Evolutionary conservation across 2,113 vertebrate genomes (phyloP).

Genomic region (Gadus macrocephalus): DNA sequence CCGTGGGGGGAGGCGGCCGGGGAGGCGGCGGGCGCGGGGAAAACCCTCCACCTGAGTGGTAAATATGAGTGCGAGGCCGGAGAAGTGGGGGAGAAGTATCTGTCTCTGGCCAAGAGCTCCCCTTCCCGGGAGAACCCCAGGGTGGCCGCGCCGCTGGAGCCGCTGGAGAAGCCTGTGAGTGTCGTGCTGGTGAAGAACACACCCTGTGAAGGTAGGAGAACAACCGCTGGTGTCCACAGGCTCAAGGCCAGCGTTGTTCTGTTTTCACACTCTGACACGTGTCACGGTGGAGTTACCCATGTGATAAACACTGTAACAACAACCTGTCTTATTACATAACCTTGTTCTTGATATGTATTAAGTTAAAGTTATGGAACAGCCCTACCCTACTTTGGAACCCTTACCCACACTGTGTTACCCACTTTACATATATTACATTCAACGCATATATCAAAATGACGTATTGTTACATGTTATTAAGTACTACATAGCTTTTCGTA

Average conservation of each 20-base stretch:
- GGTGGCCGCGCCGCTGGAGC: slow-evolving; percentile 49
- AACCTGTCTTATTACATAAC: too few relatives aligned
- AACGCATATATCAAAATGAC: too few relatives aligned
- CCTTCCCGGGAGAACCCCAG: slow-evolving; percentile 48
- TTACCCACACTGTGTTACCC: too few relatives aligned
- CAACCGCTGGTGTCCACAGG: background rate
- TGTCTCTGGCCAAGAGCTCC: slow-evolving; percentile 56
- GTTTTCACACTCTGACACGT: background rate
- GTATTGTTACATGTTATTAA: too few relatives aligned
- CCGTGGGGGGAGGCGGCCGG: slow-evolving; percentile 64
- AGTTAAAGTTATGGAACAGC: too few relatives aligned
- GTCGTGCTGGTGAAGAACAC: slow-evolving; percentile 86
- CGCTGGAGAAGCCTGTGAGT: slow-evolving; percentile 72
- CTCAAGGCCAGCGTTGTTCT: background rate
- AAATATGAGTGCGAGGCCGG: slow-evolving; percentile 40
- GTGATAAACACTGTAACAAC: too few relatives aligned
- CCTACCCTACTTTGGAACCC: too few relatives aligned
- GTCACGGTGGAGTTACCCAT: too few relatives aligned
- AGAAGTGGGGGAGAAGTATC: slow-evolving; percentile 45
- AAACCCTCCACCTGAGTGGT: slow-evolving; percentile 27
- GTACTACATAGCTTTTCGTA: too few relatives aligned
- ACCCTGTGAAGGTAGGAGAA: slow-evolving; percentile 78
- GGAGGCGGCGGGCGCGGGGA: slow-evolving; percentile 42
- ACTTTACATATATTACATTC: too few relatives aligned
- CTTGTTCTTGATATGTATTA: too few relatives aligned